phyloP scores from a whole-genome alignment of 2,888 invertebrate genomes.

The Drosophila koepferae region DNA sequence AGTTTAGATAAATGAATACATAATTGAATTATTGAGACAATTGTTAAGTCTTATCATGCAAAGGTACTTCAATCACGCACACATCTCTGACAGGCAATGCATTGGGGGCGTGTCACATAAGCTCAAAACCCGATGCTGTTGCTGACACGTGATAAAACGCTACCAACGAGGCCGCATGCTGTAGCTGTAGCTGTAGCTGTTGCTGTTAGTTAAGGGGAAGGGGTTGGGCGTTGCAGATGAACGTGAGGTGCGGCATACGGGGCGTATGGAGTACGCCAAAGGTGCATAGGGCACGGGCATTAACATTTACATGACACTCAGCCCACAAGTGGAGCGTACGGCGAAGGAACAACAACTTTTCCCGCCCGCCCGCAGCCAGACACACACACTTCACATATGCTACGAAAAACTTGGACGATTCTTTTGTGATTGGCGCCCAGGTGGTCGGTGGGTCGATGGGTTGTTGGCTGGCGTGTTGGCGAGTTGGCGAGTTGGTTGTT shows the following conservation, averaged over 20 bases:
- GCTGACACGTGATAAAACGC: constrained; percentile 80
- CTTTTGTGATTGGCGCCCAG: constrained; percentile 73
- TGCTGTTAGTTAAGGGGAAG: not conserved
- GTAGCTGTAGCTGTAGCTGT: constrained; percentile 15
- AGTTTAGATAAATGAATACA: not conserved
- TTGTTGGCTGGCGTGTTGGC: not conserved
- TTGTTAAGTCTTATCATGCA: not conserved
- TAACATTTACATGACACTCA: constrained; percentile 78
- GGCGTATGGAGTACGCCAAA: constrained; percentile 46
- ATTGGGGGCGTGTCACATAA: constrained; percentile 49
- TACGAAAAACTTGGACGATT: constrained; percentile 71
- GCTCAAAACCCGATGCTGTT: constrained; percentile 72
- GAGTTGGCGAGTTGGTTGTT: not conserved
- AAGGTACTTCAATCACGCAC: constrained; percentile 30
- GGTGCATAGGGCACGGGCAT: constrained; percentile 76
- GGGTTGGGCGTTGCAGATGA: constrained; percentile 22
- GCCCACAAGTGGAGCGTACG: constrained; percentile 45
- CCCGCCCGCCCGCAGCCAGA: constrained; percentile 5
- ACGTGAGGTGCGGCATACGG: constrained; percentile 13
- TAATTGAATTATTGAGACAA: not conserved
- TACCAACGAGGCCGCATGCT: constrained; percentile 53
- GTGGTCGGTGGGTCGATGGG: constrained; percentile 44
- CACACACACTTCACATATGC: constrained; percentile 38
- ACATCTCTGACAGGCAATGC: constrained; percentile 40
- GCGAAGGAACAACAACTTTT: constrained; percentile 60